Evolutionary conservation across 2,113 vertebrate genomes (phyloP), one percentile per base, ranked within the genome.

Genomic region (Hyla sarda): DNA sequence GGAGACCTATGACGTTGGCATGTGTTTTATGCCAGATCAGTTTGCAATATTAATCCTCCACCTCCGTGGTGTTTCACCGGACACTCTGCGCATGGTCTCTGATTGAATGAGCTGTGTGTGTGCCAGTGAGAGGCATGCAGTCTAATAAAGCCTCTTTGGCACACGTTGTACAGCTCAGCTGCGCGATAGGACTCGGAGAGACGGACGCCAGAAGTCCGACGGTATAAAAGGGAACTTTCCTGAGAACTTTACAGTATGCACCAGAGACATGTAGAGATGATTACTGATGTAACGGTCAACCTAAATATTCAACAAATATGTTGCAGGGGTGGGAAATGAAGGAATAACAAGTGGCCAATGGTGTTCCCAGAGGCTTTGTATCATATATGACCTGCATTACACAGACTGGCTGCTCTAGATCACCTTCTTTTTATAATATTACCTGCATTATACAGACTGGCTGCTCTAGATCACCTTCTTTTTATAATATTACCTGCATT

Each of bases 91-190:
- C 73, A 50, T 30, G 48, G 50, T 19, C 50, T 21, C 10, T 23
- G 50, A 32, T 32, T 78, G 50, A 56, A 56, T 74, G 72, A 74
- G 45, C 23, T 16, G n/a, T 52, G 25, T 77, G 28, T 21, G n/a
- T 21, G 47, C n/a, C 75, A 56, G 28, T 34, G 48, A 54, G 50
- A 12, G 48, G 8, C 30, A 32, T 0, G 17, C 75, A 23, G 45
- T 75, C 73, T 50, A 28, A 50, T 75, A 48, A 75, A 75, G 23
- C n/a, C 47, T n/a, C 12, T 47, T 17, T 75, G 73, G 73, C 73
- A 75, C n/a, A 25, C 21, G 5, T 50, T 0, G 23, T 28, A 25
- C 25, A 50, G 47, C 41, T 75, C 73, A 75, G 73, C 73, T 75
- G 45, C 50, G 41, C 28, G 45, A 75, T 23, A 14, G 73, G 25